Conservation (phyloP, 2,113 vertebrate species). For the Amphiprion percula region DNA sequence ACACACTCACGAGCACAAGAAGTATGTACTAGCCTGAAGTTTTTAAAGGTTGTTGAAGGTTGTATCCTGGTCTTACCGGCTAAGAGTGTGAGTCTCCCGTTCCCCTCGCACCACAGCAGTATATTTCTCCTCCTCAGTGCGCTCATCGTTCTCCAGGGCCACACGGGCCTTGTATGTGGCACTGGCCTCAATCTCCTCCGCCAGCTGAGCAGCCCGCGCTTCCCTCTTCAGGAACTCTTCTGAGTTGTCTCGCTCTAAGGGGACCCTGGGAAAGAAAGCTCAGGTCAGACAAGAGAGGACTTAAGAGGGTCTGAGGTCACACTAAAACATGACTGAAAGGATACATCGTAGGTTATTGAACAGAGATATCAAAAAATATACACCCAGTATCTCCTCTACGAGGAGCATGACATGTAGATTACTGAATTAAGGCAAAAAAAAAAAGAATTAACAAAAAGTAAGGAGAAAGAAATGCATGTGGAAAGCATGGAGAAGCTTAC, state of each 20-base stretch:
- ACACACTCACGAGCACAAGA: background rate
- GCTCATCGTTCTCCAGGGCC: conserved; percentile 97
- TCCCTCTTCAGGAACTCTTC: conserved; percentile 98
- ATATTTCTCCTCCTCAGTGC: conserved; percentile 97
- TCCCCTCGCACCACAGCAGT: conserved; percentile 95
- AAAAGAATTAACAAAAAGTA: no score
- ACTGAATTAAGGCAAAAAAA: no score
- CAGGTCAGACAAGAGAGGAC: conserved; percentile 37
- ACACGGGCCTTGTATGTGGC: conserved; percentile 96
- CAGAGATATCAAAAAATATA: background rate
- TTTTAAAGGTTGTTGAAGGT: no score
- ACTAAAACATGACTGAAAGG: background rate
- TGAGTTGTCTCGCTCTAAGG: conserved; percentile 97
- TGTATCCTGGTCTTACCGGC: conserved; percentile 85
- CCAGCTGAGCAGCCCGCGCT: conserved; percentile 96
- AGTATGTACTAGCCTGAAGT: no score
- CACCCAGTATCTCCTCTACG: background rate
- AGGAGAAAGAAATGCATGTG: no score
- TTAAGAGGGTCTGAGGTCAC: background rate
- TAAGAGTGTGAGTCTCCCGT: conserved; percentile 89
- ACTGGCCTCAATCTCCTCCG: conserved; percentile 99
- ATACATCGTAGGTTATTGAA: background rate
- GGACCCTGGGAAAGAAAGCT: conserved; percentile 85
- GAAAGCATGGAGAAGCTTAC: conserved; percentile 84
- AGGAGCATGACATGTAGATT: background rate